These are phyloP conservation scores for Beroe forskalii DNA, from an alignment of 37 sponge, comb jelly and placozoan species.

Conservation along the genomic window DNA sequence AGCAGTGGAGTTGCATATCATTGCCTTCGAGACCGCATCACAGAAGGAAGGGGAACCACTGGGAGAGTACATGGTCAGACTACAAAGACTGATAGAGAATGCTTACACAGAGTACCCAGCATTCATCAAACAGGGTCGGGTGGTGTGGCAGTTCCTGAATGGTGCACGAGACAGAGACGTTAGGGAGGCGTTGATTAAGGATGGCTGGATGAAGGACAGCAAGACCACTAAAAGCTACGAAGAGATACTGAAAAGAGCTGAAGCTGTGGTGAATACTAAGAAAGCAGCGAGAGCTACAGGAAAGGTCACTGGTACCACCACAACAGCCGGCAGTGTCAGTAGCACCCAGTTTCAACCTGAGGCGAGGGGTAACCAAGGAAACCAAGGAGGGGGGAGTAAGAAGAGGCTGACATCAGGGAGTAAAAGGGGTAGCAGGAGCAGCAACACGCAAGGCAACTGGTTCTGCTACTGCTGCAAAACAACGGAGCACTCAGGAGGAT, in stretches of 20 bases:
- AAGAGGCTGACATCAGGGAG: background rate
- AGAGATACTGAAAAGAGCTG: background rate
- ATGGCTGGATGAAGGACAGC: conserved; percentile 13
- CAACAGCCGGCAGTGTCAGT: too few species aligned
- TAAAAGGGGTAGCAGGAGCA: background rate
- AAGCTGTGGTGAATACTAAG: background rate
- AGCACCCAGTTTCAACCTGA: background rate
- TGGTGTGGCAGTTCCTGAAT: background rate
- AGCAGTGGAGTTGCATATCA: background rate
- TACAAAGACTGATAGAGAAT: background rate
- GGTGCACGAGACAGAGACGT: background rate
- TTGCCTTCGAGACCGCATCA: background rate
- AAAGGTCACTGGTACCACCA: background rate
- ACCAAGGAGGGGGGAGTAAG: background rate
- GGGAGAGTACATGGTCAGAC: background rate
- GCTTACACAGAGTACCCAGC: background rate
- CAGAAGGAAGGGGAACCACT: background rate
- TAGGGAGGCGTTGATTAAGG: background rate
- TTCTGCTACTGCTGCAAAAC: background rate
- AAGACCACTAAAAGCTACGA: background rate
- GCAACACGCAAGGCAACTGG: background rate
- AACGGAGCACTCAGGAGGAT: too few species aligned
- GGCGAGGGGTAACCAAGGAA: background rate
- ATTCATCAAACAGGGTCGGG: background rate
- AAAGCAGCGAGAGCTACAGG: background rate